Evolutionary conservation across 2,797 vertebrate genomes (phyloP).

Genomic region (Hydrophis major): DNA sequence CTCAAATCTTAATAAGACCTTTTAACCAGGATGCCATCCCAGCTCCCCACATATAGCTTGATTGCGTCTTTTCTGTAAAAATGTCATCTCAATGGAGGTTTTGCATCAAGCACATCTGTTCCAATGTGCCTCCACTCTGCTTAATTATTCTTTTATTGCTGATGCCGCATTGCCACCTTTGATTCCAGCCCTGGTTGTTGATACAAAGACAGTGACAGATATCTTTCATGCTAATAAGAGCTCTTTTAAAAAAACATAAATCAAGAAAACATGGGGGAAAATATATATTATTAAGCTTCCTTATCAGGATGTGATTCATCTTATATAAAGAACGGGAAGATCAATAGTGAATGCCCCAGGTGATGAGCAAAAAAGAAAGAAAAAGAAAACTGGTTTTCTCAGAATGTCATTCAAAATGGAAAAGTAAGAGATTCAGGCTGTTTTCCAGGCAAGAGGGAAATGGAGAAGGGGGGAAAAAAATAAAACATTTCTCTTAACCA

Average conservation of each 20-base stretch:
- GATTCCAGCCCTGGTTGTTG: slow-evolving; percentile 51
- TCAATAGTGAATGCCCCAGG: slow-evolving; percentile 32
- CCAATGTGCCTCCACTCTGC: slow-evolving; percentile 50
- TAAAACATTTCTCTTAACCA: slow-evolving; percentile 27
- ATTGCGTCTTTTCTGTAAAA: slow-evolving; percentile 43
- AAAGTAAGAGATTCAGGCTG: slow-evolving; percentile 13
- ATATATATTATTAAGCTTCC: slow-evolving; percentile 62
- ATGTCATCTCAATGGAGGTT: slow-evolving; percentile 45
- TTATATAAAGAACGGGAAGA: slow-evolving; percentile 40
- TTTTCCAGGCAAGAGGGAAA: background rate
- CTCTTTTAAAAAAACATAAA: slow-evolving; percentile 26
- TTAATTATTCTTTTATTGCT: slow-evolving; percentile 67
- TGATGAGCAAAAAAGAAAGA: slow-evolving; percentile 18
- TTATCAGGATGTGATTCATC: slow-evolving; percentile 53
- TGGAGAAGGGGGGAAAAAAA: background rate
- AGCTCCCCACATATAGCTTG: background rate
- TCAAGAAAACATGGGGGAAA: slow-evolving; percentile 55
- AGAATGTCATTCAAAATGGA: background rate
- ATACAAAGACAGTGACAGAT: slow-evolving; percentile 44
- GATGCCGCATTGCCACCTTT: slow-evolving; percentile 51
- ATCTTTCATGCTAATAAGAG: slow-evolving; percentile 55
- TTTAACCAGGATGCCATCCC: background rate
- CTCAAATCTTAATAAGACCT: background rate
- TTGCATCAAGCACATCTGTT: slow-evolving; percentile 48
- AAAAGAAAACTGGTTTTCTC: background rate